A percentile compares a stretch with the other conserved stretches of the same genome.
phyloP scores from a whole-genome alignment of 2,888 invertebrate species.

The Ochropacha duplaris region DNA sequence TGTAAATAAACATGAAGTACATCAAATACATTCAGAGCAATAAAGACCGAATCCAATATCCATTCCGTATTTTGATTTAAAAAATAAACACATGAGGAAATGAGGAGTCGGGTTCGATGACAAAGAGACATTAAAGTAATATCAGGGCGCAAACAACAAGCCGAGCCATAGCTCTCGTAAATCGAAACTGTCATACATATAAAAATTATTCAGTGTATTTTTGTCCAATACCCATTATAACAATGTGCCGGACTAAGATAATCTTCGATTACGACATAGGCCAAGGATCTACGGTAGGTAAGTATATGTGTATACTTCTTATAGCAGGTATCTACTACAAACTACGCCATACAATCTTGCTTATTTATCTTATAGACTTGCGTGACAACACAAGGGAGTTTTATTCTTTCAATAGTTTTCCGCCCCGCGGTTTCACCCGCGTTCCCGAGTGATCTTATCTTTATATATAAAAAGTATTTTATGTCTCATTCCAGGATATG shows the following conservation, averaged over 20 bases:
- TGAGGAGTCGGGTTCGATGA: slow-evolving; percentile 20
- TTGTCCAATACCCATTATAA: not conserved
- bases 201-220: not conserved
- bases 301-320: too few relatives aligned
- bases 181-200: slow-evolving; percentile 13
- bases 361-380: not conserved
- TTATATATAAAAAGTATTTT: too few relatives aligned
- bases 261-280: not conserved
- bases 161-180: slow-evolving; percentile 13
- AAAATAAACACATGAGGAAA: slow-evolving; percentile 22
- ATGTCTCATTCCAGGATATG: too few relatives aligned
- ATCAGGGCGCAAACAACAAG: slow-evolving; percentile 19
- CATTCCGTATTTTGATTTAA: not conserved
- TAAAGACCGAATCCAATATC: slow-evolving; percentile 4
- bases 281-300: not conserved
- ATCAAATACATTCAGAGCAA: slow-evolving; percentile 6
- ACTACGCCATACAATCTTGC: too few relatives aligned
- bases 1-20: slow-evolving; percentile 6
- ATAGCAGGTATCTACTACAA: too few relatives aligned
- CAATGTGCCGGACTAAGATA: too few relatives aligned
- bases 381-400: too few relatives aligned
- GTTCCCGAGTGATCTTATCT: too few relatives aligned
- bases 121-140: slow-evolving; percentile 33
- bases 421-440: too few relatives aligned
- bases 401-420: too few relatives aligned